These are phyloP conservation scores for Odontesthes bonariensis DNA, from an alignment of 2,113 vertebrate genomes.

Conservation along the genomic window DNA sequence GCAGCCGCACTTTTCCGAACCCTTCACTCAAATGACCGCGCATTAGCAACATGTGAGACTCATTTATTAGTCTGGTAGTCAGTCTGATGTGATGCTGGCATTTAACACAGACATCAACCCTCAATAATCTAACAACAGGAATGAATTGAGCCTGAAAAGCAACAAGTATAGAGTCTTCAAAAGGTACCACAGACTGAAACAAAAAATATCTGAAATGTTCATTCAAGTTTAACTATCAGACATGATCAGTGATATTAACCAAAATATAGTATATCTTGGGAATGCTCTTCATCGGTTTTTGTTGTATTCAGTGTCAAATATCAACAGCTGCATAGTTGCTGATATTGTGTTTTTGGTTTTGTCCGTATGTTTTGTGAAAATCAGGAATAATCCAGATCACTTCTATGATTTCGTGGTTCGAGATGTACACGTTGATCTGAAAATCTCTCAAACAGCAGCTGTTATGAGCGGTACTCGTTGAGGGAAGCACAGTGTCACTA, in stretches of 20 bases:
- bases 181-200: slow-evolving; percentile 6
- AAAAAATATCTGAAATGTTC: not conserved
- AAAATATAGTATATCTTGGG: no score
- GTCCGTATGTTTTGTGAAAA: no score
- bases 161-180: not conserved
- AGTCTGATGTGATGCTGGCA: slow-evolving; percentile 25
- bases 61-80: slow-evolving; percentile 48
- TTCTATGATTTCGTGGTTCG: no score
- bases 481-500: not conserved
- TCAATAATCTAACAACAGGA: slow-evolving; percentile 27
- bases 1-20: slow-evolving; percentile 15
- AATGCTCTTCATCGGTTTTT: no score
- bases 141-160: slow-evolving; percentile 24
- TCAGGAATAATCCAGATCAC: no score
- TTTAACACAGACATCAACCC: slow-evolving; percentile 35
- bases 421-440: not conserved
- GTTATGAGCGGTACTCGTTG: not conserved
- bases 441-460: not conserved
- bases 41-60: slow-evolving; percentile 1
- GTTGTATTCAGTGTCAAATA: no score
- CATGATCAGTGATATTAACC: no score
- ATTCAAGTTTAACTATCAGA: not conserved
- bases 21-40: slow-evolving; percentile 12
- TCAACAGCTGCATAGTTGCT: no score
- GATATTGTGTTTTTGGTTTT: no score